Evolutionary conservation across 2,888 invertebrate genomes (phyloP).

Genomic region (Lasius fuliginosus): DNA sequence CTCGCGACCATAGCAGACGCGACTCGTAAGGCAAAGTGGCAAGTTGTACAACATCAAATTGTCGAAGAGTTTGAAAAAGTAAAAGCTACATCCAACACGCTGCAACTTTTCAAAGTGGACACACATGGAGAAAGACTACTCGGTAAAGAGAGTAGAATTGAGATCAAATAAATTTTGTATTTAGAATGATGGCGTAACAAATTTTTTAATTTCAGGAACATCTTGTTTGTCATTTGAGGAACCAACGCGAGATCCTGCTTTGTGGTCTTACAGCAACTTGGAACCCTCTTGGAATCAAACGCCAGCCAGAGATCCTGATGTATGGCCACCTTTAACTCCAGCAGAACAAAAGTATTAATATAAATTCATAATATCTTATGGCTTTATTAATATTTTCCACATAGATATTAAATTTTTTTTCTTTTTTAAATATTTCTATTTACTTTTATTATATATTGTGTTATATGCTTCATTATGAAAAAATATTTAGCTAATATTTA

Average conservation of each 20-base stretch:
- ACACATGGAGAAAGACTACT: slow-evolving; percentile 87
- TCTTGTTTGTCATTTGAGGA: slow-evolving; percentile 87
- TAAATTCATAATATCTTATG: neutral
- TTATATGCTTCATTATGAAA: neutral
- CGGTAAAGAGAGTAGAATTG: slow-evolving; percentile 74
- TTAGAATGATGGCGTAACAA: slow-evolving; percentile 16
- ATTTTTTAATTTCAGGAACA: slow-evolving; percentile 75
- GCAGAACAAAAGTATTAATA: slow-evolving; percentile 90
- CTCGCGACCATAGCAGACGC: slow-evolving; percentile 93
- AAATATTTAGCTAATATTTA: neutral
- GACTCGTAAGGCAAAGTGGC: slow-evolving; percentile 95
- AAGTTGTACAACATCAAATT: slow-evolving; percentile 96
- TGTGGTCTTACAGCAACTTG: slow-evolving; percentile 90
- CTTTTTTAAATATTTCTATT: neutral
- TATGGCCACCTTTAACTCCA: slow-evolving; percentile 95
- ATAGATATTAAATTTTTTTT: neutral
- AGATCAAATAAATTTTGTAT: slow-evolving; percentile 19
- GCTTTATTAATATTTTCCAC: neutral
- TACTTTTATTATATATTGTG: neutral
- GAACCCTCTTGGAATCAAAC: slow-evolving; percentile 87
- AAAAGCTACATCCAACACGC: slow-evolving; percentile 92
- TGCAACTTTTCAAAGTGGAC: slow-evolving; percentile 92
- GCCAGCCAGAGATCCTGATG: slow-evolving; percentile 91
- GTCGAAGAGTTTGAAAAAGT: slow-evolving; percentile 96
- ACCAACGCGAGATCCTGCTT: slow-evolving; percentile 92